Base-by-base conservation (phyloP, 2,113 vertebrate species). In the Furnarius figulus region DNA sequence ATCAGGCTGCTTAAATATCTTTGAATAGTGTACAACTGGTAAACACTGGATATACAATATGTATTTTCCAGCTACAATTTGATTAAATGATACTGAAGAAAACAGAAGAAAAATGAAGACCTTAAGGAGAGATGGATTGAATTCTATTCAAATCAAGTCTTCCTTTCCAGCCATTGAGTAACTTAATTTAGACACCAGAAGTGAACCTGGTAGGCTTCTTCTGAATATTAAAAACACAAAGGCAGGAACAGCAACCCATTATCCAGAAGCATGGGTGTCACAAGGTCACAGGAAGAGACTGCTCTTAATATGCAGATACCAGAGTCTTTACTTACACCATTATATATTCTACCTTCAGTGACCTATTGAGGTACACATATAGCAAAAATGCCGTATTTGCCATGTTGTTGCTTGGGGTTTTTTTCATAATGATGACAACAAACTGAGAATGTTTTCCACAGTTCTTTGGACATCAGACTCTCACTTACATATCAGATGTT, bases 351-450 rank as follows among this genome's bases (percentile, higher is more conserved):
- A 31, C 49, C 46, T 61, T 58, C 28, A 66, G 59, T 22, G 9
- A 63, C 31, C 33, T 49, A 22, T 0, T 9, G 17, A 79, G 13
- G 30, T 23, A 68, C 8, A 12, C 25, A 18, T 21, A 65, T 58
- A 44, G 30, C 17, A 90, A 94, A 86, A 67, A 47, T 2, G 31
- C 5, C 2, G 1, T 14, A 28, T 28, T 85, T 40, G 39, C 44
- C 8, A 2, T 17, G 46, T 10, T 0, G 0, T 20, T 35, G 18
- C 33, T 87, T 72, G 16, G 12, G 7, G 0, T 23, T 53, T 56
- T 47, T 67, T 78, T 12, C 18, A 10, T 31, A 68, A 70, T 28
- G 42, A 82, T 5, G 9, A 47, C 0, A 0, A 84, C 27, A 67
- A 72, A 12, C 25, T 21, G 12, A 16, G 56, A 82, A 49, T 14